These are phyloP conservation scores for Enteromius treurensis DNA, from an alignment of 2,797 vertebrate species.

Conservation along the genomic window DNA sequence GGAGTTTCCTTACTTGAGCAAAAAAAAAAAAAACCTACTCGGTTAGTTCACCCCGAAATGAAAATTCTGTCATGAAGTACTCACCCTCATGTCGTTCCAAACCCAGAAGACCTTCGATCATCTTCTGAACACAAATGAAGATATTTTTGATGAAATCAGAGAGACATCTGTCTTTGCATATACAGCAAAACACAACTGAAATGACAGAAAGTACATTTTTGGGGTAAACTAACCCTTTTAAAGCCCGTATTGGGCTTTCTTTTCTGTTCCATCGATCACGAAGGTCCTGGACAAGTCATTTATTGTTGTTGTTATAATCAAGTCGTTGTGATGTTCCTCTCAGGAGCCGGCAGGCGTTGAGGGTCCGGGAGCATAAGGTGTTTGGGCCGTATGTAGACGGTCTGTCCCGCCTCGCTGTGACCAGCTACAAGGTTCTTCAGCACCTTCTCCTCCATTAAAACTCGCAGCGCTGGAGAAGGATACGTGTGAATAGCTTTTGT, in stretches of 20 bases:
- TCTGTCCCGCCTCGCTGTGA: conserved; percentile 93
- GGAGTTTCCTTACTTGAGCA: no score
- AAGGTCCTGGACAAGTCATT: neutral
- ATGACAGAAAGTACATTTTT: neutral
- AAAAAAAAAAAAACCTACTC: no score
- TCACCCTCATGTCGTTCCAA: no score
- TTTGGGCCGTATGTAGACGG: conserved; percentile 96
- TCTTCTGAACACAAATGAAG: no score
- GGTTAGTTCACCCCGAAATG: no score
- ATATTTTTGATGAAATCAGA: no score
- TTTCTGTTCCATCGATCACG: neutral
- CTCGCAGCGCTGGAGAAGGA: neutral
- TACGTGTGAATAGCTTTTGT: neutral
- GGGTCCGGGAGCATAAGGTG: conserved; percentile 95
- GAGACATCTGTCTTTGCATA: no score
- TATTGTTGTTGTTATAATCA: neutral
- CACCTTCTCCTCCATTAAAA: neutral
- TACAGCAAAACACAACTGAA: no score
- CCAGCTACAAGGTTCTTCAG: conserved; percentile 87
- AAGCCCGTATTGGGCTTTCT: neutral
- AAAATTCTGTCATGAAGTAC: no score
- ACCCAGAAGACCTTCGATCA: no score
- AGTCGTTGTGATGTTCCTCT: neutral
- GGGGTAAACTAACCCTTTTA: neutral
- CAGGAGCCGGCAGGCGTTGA: conserved; percentile 90